Evolutionary conservation across 2,113 vertebrate species (phyloP).

Genomic region (Oreochromis aureus): DNA sequence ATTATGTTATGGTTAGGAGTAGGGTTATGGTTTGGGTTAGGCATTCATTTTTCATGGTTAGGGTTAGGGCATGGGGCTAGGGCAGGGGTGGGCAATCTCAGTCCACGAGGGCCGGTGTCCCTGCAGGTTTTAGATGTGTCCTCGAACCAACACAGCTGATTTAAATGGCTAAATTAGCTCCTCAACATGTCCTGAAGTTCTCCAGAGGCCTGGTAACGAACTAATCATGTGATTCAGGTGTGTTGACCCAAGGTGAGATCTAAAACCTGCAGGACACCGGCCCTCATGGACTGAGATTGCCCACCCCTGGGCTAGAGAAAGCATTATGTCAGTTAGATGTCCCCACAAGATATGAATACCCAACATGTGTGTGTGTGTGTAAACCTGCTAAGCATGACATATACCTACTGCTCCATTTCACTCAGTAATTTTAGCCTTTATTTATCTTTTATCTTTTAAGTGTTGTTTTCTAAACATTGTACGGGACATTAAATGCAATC

Average conservation of each 20-base stretch:
- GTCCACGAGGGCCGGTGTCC: too few species aligned
- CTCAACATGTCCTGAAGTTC: too few species aligned
- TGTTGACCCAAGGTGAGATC: too few species aligned
- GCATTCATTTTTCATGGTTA: background rate
- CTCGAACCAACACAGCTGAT: too few species aligned
- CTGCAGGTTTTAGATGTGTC: too few species aligned
- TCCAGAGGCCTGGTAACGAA: too few species aligned
- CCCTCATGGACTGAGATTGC: too few species aligned
- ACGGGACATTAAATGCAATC: background rate
- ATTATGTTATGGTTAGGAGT: background rate
- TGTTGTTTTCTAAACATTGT: background rate
- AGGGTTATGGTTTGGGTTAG: too few species aligned
- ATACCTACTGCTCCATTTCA: conserved; percentile 38
- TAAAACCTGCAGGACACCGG: too few species aligned
- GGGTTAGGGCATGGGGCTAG: background rate
- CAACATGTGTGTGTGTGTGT: background rate
- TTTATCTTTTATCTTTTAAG: background rate
- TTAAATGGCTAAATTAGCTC: too few species aligned
- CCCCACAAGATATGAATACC: background rate
- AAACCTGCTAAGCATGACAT: conserved; percentile 19
- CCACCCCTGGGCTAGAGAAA: background rate
- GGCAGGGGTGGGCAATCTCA: too few species aligned
- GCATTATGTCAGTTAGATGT: background rate
- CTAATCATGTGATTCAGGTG: too few species aligned
- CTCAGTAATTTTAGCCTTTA: conserved; percentile 4